Base-by-base conservation (phyloP, 2,113 vertebrate genomes). In the Pogonocichla stellata region DNA sequence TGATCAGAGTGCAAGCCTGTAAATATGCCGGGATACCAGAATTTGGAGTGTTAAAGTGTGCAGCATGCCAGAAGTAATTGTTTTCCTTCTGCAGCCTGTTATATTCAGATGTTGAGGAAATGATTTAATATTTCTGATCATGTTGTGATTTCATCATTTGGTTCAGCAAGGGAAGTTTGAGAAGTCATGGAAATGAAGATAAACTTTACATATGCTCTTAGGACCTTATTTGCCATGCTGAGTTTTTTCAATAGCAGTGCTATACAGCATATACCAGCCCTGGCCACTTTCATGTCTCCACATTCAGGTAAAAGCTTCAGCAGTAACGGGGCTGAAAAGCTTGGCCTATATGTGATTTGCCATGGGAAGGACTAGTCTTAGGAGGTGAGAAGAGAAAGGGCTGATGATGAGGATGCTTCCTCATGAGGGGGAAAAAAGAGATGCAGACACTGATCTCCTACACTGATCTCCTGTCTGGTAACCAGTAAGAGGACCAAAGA, bases 121-220 rank as follows among this genome's bases (percentile, higher is more conserved):
- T 98, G 97, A 98, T 96, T 98, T 97, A 97, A 97, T 96, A 93
- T 97, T 97, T 97, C 92, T 97, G 94, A 96, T 74, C 79, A 78
- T 62, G 71, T 88, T 96, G 95, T 96, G 97, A 98, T 97, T 97
- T 98, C 96, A 97, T 94, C 74, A 17, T 92, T 96, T 78, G 40
- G 28, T 96, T 90, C 81, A 74, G 85, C 85, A 96, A 92, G 93
- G 96, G 93, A 93, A 97, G 97, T 94, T 93, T 95, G 90, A 95
- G 79, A 95, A 93, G 91, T 86, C 96, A 96, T 96, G 94, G 94
- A 96, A 73, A 79, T 93, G 80, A 82, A 95, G 97, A 97, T 94
- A 97, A 97, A 97, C 88, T 96, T 72, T 17, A 40, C 87, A 51
- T 64, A 14, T 14, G 25, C 51, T 80, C 29, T 67, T 73, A 73